Percentiles rank a stretch among this genome's conserved stretches.
phyloP scores from a whole-genome alignment of 2,797 vertebrate genomes.

The Chelidonichthys spinosus region DNA sequence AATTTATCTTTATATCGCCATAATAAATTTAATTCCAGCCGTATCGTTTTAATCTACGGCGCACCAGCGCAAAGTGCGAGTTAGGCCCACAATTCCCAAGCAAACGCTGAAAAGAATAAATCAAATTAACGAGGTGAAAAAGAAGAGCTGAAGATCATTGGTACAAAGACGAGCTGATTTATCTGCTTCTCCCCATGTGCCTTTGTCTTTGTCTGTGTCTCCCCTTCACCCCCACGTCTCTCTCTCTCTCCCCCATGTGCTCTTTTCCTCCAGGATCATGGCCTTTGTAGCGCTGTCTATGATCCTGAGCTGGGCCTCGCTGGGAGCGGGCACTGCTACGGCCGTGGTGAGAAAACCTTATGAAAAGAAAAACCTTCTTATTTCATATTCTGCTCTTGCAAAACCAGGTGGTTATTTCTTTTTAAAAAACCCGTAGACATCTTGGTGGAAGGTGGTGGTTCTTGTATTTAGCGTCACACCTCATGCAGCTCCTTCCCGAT shows the following conservation, averaged over 20 bases:
- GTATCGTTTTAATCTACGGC: constrained; percentile 21
- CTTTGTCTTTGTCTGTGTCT: constrained; percentile 35
- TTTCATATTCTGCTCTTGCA: background rate
- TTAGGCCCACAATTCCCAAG: constrained; percentile 29
- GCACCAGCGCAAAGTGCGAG: constrained; percentile 22
- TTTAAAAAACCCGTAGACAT: background rate
- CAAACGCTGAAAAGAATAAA: constrained; percentile 44
- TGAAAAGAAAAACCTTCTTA: background rate
- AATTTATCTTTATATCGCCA: constrained; percentile 33
- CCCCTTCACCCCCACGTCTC: constrained; percentile 7
- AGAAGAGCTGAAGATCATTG: constrained; percentile 22
- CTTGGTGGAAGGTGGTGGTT: background rate
- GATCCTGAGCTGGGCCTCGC: constrained; percentile 92
- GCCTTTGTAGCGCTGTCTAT: constrained; percentile 87
- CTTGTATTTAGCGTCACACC: constrained; percentile 16
- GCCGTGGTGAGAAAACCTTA: constrained; percentile 89
- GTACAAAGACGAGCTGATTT: constrained; percentile 47
- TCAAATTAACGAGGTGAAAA: constrained; percentile 49
- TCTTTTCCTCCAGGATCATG: constrained; percentile 85
- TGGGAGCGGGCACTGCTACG: constrained; percentile 83
- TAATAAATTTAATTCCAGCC: constrained; percentile 36
- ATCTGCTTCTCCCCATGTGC: constrained; percentile 37
- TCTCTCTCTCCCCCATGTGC: constrained; percentile 21
- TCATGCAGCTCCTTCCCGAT: background rate
- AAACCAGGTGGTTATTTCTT: background rate